A percentile compares a stretch with the other conserved stretches of the same genome.
phyloP scores from a whole-genome alignment of 2,797 vertebrate genomes.

The Thripadectes ignobilis region DNA sequence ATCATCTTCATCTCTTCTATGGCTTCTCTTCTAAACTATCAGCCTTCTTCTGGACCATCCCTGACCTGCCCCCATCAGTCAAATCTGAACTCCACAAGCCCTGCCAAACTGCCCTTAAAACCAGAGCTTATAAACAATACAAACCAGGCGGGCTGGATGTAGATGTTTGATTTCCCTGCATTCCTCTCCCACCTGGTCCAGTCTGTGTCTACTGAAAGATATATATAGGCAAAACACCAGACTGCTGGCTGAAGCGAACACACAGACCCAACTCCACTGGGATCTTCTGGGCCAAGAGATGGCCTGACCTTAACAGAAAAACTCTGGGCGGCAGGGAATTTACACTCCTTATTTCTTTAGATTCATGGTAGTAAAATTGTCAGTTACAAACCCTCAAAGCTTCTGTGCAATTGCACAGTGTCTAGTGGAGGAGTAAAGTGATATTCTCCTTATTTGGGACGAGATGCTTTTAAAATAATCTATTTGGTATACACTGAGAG shows the following conservation, averaged over 20 bases:
- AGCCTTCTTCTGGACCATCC: neutral
- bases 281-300: neutral
- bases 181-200: neutral
- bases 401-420: neutral
- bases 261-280: neutral
- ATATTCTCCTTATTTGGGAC: neutral
- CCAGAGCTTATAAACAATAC: neutral
- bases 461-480: constrained; percentile 16
- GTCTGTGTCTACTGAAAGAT: neutral
- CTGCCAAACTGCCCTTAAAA: neutral
- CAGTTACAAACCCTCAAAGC: neutral
- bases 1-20: neutral
- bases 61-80: neutral
- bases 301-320: neutral
- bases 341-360: neutral
- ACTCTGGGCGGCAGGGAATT: neutral
- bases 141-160: neutral
- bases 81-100: neutral
- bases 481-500: neutral
- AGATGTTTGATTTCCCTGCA: neutral
- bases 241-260: neutral
- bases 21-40: neutral
- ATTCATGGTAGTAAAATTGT: neutral
- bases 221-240: neutral
- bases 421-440: neutral